phyloP scores from a whole-genome alignment of 1,140 invertebrate species.

The Ceratina australensis region DNA sequence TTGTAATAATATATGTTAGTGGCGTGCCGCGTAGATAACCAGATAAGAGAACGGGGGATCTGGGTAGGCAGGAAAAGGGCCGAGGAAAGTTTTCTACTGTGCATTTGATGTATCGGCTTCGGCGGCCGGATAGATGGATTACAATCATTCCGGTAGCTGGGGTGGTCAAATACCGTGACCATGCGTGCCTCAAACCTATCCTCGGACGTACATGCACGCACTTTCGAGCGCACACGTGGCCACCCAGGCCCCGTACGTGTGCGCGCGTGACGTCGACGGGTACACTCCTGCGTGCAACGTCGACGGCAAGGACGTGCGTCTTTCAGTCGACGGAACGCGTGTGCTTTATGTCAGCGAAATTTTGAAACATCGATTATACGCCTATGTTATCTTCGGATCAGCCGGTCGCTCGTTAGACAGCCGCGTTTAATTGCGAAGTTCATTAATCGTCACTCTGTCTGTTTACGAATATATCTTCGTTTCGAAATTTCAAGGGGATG shows the following conservation, averaged over 20 bases:
- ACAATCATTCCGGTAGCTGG: conserved; percentile 77
- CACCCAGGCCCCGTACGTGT: not conserved
- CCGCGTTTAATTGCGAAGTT: not conserved
- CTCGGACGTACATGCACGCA: conserved; percentile 55
- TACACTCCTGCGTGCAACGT: conserved; percentile 36
- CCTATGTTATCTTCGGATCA: not conserved
- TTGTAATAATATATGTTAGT: conserved; percentile 32
- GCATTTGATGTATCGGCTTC: conserved; percentile 76
- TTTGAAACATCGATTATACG: not conserved
- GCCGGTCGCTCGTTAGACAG: not conserved
- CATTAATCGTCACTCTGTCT: not conserved
- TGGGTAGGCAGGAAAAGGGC: conserved; percentile 31
- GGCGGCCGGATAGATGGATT: conserved; percentile 78
- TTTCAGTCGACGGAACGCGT: conserved; percentile 22
- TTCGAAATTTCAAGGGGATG: not conserved
- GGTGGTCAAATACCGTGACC: conserved; percentile 79
- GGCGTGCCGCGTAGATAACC: not conserved
- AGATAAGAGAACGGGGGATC: not conserved
- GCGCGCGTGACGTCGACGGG: too few relatives aligned
- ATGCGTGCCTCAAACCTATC: conserved; percentile 69
- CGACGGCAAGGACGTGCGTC: conserved; percentile 47
- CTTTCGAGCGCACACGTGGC: conserved; percentile 62
- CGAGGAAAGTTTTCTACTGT: conserved; percentile 58
- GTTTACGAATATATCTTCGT: not conserved
- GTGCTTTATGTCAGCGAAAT: not conserved